These are phyloP conservation scores for Lithobates sylvaticus DNA, from an alignment of 2,797 vertebrate genomes.

Conservation along the genomic window DNA sequence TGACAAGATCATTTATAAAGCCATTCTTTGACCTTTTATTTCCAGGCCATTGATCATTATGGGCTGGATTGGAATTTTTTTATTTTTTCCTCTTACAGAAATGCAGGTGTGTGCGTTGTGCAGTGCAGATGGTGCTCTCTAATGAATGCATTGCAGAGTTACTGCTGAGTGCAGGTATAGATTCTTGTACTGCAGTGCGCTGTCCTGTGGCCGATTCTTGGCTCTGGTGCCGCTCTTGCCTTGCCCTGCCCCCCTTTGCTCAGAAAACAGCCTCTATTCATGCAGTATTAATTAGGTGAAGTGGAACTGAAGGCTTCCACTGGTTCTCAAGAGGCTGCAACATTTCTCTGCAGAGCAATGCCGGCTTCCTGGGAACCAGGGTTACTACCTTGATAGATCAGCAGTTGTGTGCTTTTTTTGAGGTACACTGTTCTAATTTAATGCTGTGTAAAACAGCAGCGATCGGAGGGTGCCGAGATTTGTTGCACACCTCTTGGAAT, in stretches of 20 bases:
- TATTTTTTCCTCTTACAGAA: not conserved
- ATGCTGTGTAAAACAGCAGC: too few relatives aligned
- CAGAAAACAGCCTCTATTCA: slow-evolving; percentile 54
- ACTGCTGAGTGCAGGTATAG: slow-evolving; percentile 36
- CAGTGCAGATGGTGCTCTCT: not conserved
- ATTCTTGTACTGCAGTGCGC: slow-evolving; percentile 54
- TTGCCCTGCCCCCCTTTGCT: slow-evolving; percentile 43
- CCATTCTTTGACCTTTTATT: not conserved
- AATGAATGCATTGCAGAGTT: slow-evolving; percentile 22
- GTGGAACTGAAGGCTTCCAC: slow-evolving; percentile 34
- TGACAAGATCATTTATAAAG: not conserved
- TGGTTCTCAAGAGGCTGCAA: slow-evolving; percentile 19
- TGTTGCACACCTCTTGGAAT: not conserved
- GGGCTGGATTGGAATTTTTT: not conserved
- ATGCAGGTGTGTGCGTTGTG: not conserved
- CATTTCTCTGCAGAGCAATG: slow-evolving; percentile 23
- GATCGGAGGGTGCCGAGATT: not conserved
- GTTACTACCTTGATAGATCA: not conserved
- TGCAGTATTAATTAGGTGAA: slow-evolving; percentile 60
- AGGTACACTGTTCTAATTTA: too few relatives aligned
- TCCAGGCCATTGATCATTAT: not conserved
- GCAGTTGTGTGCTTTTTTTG: too few relatives aligned
- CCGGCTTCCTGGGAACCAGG: not conserved
- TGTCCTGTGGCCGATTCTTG: slow-evolving; percentile 41
- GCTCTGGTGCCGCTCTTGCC: slow-evolving; percentile 30